A percentile compares a stretch with the other conserved stretches of the same genome.
These are phyloP conservation scores for Orthosia gothica DNA, from an alignment of 2,888 invertebrate species.

Conservation along the genomic window DNA sequence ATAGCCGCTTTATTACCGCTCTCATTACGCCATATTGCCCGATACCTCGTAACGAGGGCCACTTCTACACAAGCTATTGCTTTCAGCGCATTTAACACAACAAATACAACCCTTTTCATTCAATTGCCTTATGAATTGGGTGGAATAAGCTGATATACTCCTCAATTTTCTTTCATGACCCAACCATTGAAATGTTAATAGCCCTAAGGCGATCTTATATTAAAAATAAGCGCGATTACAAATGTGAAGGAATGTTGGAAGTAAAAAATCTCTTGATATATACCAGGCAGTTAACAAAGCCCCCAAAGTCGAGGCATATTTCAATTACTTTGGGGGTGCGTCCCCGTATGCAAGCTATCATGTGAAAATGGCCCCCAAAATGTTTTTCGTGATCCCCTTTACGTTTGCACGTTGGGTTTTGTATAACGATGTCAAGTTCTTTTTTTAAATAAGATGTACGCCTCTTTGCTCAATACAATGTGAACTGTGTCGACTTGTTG, in stretches of 20 bases:
- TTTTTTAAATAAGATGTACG: slow-evolving; percentile 15
- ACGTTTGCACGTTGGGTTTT: slow-evolving; percentile 28
- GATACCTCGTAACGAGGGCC: slow-evolving; percentile 12
- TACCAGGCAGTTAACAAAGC: slow-evolving; percentile 44
- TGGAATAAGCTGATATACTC: slow-evolving; percentile 32
- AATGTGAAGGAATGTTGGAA: slow-evolving; percentile 33
- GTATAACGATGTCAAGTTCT: slow-evolving; percentile 3
- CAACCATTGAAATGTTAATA: slow-evolving; percentile 41
- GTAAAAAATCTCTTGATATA: slow-evolving; percentile 46
- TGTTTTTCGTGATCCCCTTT: slow-evolving; percentile 34
- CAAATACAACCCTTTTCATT: slow-evolving; percentile 41
- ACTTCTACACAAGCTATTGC: slow-evolving; percentile 23
- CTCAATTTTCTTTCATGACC: slow-evolving; percentile 37
- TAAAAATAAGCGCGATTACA: slow-evolving; percentile 36
- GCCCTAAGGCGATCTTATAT: slow-evolving; percentile 35
- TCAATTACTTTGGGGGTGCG: slow-evolving; percentile 58
- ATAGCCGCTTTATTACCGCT: slow-evolving; percentile 2
- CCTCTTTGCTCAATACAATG: not conserved
- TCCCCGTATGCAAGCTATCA: slow-evolving; percentile 43
- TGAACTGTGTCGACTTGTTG: not conserved
- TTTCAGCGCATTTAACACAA: slow-evolving; percentile 25
- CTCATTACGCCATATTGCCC: slow-evolving; percentile 18
- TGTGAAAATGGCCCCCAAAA: slow-evolving; percentile 51
- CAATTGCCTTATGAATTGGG: slow-evolving; percentile 30
- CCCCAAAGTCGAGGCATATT: slow-evolving; percentile 54